Base-by-base conservation (phyloP, 1,140 invertebrate species). In the Drosophila guanche region DNA sequence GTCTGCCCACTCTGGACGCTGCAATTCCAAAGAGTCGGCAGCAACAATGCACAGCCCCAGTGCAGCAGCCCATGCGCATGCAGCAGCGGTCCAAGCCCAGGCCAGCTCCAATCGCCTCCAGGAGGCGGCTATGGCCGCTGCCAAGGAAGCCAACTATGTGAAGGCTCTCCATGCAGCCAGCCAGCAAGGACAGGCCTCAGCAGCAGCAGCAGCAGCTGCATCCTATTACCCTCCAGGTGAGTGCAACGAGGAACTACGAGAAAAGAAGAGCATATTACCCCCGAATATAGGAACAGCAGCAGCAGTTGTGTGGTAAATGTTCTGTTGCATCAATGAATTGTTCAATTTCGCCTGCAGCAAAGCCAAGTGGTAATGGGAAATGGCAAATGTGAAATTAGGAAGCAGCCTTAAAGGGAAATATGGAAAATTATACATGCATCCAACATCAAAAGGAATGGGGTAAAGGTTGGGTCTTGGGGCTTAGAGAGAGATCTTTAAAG, bases 101-200 rank as follows among this genome's bases (percentile, higher is more conserved):
- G 70, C 79, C 62, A 88, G 74, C 57, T 78, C 89, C 8, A 89
- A 60, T 58, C 89, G 89, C n/a, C 63, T 90, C 20, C 81, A 85
- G 72, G 89, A 90, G 48, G 89, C 89, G 2, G 85, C 77, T 2
- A 25, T 90, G 27, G 86, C 83, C 20, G 86, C 88, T 1, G 90
- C 89, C 59, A 90, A 91, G 62, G 90, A 91, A 57, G 90, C 90
- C 23, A 90, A 52, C 56, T 90, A 91, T 29, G 85, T 91, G 33
- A 91, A 91, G 58, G 89, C 90, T 10, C 92, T 90, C 90, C 92
- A 90, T 72, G 93, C 80, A 89, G 94, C 67, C 59, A 93, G 93
- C 90, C 57, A 93, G 40, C 81, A 86, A 72, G 81, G 73, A 37
- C 93, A 54, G 93, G 93, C 90, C 91, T 93, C 57, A 92, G 93